phyloP scores from a whole-genome alignment of 2,113 vertebrate genomes.

The Herpailurus yagouaroundi region DNA sequence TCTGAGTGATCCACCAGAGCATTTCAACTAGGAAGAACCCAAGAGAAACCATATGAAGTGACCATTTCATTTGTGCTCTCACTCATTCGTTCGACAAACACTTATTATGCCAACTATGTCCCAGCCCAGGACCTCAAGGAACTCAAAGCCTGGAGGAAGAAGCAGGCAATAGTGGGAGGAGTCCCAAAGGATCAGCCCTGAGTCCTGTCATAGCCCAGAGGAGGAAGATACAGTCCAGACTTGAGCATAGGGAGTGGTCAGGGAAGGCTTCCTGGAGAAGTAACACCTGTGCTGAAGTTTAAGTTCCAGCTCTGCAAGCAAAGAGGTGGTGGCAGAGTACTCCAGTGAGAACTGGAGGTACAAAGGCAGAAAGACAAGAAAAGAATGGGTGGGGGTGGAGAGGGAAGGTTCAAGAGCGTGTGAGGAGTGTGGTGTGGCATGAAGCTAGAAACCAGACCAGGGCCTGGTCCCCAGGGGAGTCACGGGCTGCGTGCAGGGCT shows the following conservation, averaged over 20 bases:
- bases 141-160: background rate
- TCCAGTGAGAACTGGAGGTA: background rate
- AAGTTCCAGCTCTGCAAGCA: background rate
- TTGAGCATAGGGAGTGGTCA: background rate
- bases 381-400: background rate
- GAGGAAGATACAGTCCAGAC: background rate
- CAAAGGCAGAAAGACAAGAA: background rate
- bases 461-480: background rate
- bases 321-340: background rate
- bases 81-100: background rate
- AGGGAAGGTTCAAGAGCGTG: background rate
- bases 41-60: background rate
- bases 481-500: fast-evolving
- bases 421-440: background rate
- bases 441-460: background rate
- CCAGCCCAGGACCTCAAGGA: background rate
- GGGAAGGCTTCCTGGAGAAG: background rate
- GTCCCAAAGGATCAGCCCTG: background rate
- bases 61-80: background rate
- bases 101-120: background rate
- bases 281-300: background rate
- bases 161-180: background rate
- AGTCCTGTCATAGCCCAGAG: background rate
- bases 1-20: background rate
- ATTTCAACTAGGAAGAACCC: background rate